Base-by-base conservation (phyloP, 2,888 invertebrate genomes). In the Pollenia angustigena region DNA sequence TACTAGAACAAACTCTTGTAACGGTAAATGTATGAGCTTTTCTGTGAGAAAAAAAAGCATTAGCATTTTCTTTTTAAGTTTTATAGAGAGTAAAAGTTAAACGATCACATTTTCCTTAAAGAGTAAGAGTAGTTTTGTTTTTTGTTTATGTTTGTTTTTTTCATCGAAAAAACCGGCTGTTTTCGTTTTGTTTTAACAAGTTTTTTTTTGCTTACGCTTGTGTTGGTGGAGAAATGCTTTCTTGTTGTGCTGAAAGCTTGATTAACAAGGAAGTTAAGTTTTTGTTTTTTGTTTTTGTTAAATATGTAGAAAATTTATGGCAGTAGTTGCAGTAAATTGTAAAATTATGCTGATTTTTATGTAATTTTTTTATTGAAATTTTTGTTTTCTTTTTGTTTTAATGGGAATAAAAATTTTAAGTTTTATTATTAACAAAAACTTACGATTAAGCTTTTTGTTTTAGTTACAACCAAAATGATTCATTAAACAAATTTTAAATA, bases 261-360 rank as follows among this genome's bases (percentile, higher is more conserved):
- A 81, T 69, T 62, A 87, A 87, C 84, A 84, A 78, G 87, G 87
- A 87, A 87, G 87, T 87, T 78, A 64, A 87, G 60, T 69, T 46
- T 40, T 44, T 46, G 4, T 40, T 54, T 16, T 60, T 18, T 18
- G 50, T 46, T 69, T 4, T 4, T 48, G 54, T 83, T 62, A 68
- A 79, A 68, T 74, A 75, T 60, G 60, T 46, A 60, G 14, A 32
- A 84, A 84, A 68, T 79, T 80, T 80, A 80, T 85, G 79, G 60
- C 68, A 52, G 83, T 56, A 64, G 79, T 69, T 66, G 79, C 72
- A 81, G 66, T 81, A 71, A 72, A 74, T 62, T 72, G 18, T 42
- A 62, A 76, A 60, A 72, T 85, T 72, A 81, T 78, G 81, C 76
- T 85, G 66, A 78, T 72, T 76, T 76, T 68, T 62, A 32, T 23